phyloP scores from a whole-genome alignment of 2,113 vertebrate genomes.

The Podilymbus podiceps region DNA sequence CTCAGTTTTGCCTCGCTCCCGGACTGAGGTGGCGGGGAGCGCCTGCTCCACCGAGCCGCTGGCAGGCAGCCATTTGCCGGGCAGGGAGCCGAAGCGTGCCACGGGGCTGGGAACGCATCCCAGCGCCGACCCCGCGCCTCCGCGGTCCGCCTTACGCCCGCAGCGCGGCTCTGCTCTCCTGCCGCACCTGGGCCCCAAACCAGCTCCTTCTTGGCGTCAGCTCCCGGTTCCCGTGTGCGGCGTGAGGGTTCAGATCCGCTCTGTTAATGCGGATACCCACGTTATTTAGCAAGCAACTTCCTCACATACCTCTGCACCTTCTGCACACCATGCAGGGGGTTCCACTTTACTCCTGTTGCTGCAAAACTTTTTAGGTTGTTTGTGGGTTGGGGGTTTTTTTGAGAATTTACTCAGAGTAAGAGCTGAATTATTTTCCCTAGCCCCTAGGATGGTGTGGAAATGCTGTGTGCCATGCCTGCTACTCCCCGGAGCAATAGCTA shows the following conservation, averaged over 20 bases:
- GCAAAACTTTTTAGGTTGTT: too few species aligned
- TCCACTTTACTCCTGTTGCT: neutral
- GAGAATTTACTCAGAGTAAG: neutral
- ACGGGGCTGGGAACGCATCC: neutral
- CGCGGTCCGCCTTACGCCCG: fast-evolving
- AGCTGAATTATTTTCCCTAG: neutral
- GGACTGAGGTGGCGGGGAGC: neutral
- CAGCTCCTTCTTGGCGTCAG: neutral
- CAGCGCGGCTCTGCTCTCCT: neutral
- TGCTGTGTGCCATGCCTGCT: neutral
- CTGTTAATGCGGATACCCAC: neutral
- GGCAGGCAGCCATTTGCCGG: neutral
- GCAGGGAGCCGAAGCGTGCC: neutral
- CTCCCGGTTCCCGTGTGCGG: neutral
- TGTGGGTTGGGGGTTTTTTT: too few species aligned
- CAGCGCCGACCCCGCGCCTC: too few species aligned
- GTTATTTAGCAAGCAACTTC: neutral
- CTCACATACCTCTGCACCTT: neutral
- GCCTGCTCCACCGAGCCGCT: neutral
- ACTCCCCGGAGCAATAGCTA: neutral
- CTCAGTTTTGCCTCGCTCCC: neutral
- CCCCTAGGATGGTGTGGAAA: neutral
- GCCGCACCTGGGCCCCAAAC: fast-evolving
- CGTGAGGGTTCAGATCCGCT: neutral
- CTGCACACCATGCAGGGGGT: neutral